Percentiles rank a stretch among this genome's conserved stretches.
These are phyloP conservation scores for Tapirus terrestris DNA, from an alignment of 2,113 vertebrate genomes.

Conservation along the genomic window DNA sequence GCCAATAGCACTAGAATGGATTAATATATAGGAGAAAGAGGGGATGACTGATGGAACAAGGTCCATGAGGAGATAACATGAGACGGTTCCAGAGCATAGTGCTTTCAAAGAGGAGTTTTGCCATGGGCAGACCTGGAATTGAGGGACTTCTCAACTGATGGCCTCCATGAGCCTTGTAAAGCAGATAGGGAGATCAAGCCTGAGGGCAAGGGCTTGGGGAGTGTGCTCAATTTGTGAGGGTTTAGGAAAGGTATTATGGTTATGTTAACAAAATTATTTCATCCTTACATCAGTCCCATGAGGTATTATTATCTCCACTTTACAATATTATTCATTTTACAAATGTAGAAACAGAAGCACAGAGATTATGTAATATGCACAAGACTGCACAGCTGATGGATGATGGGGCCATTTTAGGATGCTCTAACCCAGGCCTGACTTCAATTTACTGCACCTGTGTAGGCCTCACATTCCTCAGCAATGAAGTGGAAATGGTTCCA, in stretches of 20 bases:
- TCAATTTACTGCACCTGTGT: not conserved
- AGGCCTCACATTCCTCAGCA: not conserved
- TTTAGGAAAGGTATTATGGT: not conserved
- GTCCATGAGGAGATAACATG: not conserved
- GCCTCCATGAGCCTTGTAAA: not conserved
- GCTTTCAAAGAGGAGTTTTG: not conserved
- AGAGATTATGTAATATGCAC: not conserved
- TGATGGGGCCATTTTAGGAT: not conserved
- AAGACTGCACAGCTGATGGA: not conserved
- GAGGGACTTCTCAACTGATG: not conserved
- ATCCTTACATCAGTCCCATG: not conserved
- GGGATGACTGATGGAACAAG: not conserved
- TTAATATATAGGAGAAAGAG: not conserved
- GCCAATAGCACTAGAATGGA: not conserved
- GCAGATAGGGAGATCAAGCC: not conserved
- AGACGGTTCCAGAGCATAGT: not conserved
- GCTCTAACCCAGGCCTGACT: not conserved
- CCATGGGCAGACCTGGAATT: not conserved
- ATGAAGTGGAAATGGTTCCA: not conserved
- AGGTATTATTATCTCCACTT: not conserved
- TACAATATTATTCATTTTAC: not conserved
- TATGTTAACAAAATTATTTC: conserved; percentile 1
- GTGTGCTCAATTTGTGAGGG: not conserved
- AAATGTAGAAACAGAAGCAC: not conserved
- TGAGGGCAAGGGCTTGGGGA: not conserved